A percentile compares a stretch with the other conserved stretches of the same genome.
Conservation (phyloP, 2,888 invertebrate species). For the Lathronympha strigana region DNA sequence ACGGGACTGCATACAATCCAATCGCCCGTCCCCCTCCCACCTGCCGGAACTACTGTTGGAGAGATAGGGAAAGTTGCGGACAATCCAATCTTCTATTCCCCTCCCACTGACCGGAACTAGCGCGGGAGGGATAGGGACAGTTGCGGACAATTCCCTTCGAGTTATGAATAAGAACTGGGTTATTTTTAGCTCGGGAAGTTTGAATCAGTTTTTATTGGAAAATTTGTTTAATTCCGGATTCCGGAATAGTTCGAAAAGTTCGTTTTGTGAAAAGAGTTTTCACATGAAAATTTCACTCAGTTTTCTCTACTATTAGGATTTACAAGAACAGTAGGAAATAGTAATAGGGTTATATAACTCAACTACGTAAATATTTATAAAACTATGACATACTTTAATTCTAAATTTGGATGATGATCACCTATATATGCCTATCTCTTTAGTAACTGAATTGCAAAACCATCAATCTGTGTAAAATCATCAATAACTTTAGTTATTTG, state of each 20-base stretch:
- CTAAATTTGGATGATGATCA: too few species aligned
- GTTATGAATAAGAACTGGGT: background rate
- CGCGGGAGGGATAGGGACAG: background rate
- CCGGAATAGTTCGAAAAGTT: background rate
- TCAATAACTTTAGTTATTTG: too few species aligned
- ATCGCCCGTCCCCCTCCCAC: conserved; percentile 17
- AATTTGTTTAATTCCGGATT: background rate
- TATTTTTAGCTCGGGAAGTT: conserved; percentile 1
- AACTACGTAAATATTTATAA: too few species aligned
- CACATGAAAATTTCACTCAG: background rate
- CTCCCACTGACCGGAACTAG: background rate
- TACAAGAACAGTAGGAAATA: too few species aligned
- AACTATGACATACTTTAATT: too few species aligned
- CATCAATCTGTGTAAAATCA: too few species aligned
- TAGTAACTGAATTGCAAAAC: too few species aligned
- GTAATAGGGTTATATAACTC: too few species aligned
- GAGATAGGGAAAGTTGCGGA: conserved; percentile 12
- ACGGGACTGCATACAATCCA: conserved; percentile 16
- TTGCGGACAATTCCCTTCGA: background rate
- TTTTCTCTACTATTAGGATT: background rate
- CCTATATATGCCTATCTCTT: too few species aligned
- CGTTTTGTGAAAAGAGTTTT: background rate
- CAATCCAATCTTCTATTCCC: background rate
- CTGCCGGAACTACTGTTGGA: background rate
- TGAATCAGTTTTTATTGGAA: too few species aligned